Evolutionary conservation across 2,113 vertebrate species (phyloP).

Genomic region (Casuarius casuarius): DNA sequence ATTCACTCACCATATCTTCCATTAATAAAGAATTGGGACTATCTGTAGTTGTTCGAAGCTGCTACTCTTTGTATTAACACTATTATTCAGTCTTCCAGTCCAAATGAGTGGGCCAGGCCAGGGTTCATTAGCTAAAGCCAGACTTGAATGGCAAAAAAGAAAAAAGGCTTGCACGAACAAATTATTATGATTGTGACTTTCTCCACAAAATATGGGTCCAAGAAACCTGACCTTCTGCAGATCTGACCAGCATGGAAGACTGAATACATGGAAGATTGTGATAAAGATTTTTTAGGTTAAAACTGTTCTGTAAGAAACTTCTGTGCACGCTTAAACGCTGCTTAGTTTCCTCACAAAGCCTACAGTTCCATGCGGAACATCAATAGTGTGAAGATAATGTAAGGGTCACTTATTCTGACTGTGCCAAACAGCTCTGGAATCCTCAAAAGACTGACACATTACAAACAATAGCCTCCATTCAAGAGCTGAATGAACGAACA

Average conservation of each 20-base stretch:
- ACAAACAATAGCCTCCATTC: not conserved
- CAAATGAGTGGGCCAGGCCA: not conserved
- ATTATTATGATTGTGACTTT: not conserved
- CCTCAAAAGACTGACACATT: not conserved
- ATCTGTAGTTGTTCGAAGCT: not conserved
- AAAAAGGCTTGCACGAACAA: not conserved
- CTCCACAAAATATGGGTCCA: not conserved
- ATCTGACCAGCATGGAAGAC: not conserved
- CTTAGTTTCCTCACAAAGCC: constrained; percentile 1
- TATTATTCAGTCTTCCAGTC: not conserved
- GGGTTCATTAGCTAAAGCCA: not conserved
- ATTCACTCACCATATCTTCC: not conserved
- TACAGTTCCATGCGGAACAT: not conserved
- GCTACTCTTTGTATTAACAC: not conserved
- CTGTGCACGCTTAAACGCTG: not conserved
- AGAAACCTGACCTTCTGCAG: not conserved
- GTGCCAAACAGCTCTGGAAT: not conserved
- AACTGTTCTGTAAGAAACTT: not conserved
- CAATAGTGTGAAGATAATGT: not conserved
- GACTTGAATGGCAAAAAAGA: not conserved
- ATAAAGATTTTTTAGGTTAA: not conserved
- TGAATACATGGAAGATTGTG: not conserved
- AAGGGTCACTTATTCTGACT: constrained; percentile 20
- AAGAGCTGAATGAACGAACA: not conserved
- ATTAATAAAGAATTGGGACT: not conserved